Evolutionary conservation across 2,113 vertebrate species (phyloP), one percentile per base, ranked within the genome.

Genomic region (Otolemur garnettii): DNA sequence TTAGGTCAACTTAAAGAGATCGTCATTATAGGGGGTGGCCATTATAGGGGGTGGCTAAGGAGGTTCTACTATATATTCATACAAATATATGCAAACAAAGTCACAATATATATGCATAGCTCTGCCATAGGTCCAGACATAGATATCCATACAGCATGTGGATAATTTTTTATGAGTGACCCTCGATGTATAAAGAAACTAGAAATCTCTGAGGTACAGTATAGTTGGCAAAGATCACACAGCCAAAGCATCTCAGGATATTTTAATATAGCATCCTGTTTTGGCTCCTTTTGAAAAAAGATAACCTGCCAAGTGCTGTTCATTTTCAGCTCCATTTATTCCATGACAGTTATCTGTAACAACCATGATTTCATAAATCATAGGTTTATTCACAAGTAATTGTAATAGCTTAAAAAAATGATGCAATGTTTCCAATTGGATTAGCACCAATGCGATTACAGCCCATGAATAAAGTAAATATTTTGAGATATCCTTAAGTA

Each of bases 291-390:
- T 92, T 75, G 28, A 90, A 95, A 92, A 21, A 72, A 72, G 38
- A 18, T 88, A 78, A 85, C 1, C 57, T 45, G 22, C 15, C 74
- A 7, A 77, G 26, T 18, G 19, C 11, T 28, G 86, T 82, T 93
- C 38, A 93, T 87, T 95, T 93, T 79, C 71, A 92, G 24, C 72
- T 94, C 24, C 53, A 35, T 79, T 45, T 95, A 87, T 90, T 87
- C 64, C 4, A 83, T 87, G 90, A 42, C 18, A 22, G 35, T 86
- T 96, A 69, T 60, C 62, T 89, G 35, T 82, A 93, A 60, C 21
- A 82, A 22, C 19, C 5, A 66, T 45, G 55, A 24, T 90, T 96
- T 90, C 28, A 81, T 55, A 85, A 92, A 88, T 90, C 7, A 77
- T 11, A 91, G 26, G 72, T 93, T 59, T 64, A 85, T 62, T 78